Percentiles rank a stretch among this genome's conserved stretches.
phyloP scores from a whole-genome alignment of 2,113 vertebrate genomes.

The Tragelaphus buxtoni region DNA sequence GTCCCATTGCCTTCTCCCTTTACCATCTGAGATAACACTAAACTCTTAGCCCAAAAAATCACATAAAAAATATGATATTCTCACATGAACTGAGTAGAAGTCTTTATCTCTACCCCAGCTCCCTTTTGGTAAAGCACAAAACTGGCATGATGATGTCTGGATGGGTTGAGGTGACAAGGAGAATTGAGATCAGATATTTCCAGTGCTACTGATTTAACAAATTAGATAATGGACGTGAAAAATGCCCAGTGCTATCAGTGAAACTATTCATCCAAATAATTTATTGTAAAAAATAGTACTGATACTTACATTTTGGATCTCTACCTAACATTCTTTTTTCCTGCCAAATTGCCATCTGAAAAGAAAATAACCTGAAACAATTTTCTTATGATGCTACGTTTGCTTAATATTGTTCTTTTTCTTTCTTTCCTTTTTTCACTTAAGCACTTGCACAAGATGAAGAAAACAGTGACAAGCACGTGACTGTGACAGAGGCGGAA shows the following conservation, averaged over 20 bases:
- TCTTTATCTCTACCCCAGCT: neutral
- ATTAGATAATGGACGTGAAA: neutral
- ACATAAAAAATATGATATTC: neutral
- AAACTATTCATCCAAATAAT: neutral
- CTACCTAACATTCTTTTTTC: neutral
- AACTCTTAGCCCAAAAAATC: neutral
- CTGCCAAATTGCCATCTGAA: neutral
- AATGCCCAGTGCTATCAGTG: neutral
- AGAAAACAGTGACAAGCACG: constrained; percentile 67
- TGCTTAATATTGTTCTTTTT: neutral
- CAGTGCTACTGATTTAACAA: neutral
- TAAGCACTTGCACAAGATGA: constrained; percentile 79
- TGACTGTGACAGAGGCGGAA: constrained; percentile 65
- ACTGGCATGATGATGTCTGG: neutral
- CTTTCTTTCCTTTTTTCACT: neutral
- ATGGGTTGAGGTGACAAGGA: neutral
- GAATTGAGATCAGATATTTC: neutral
- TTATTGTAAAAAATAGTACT: neutral
- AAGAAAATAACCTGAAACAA: neutral
- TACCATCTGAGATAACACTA: neutral
- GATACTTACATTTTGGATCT: neutral
- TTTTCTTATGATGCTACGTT: neutral
- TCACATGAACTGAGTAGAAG: neutral
- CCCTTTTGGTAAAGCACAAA: neutral
- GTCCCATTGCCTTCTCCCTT: no score